phyloP scores from a whole-genome alignment of 2,113 vertebrate species.

The Peucedramus taeniatus region DNA sequence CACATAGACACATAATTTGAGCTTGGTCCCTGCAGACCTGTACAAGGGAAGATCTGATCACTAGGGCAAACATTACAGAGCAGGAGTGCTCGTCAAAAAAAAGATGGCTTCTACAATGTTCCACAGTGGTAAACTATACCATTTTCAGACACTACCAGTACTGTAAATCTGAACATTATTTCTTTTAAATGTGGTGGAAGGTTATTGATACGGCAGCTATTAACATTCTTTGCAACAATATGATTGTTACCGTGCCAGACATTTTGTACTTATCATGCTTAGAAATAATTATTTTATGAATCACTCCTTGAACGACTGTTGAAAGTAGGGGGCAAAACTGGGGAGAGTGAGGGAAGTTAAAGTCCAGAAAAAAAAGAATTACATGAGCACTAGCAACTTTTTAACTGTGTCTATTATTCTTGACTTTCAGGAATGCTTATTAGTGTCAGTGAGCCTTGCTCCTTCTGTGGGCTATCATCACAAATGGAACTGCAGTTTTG shows the following conservation, averaged over 20 bases:
- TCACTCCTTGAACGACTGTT: not conserved
- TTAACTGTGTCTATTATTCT: not conserved
- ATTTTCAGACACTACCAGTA: not conserved
- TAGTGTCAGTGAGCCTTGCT: not conserved
- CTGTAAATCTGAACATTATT: not conserved
- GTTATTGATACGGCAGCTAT: not conserved
- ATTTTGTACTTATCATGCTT: not conserved
- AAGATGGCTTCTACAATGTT: not conserved
- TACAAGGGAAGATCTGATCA: not conserved
- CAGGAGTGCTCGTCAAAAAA: not conserved
- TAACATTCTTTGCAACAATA: not conserved
- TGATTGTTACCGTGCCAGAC: not conserved
- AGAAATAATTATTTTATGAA: not conserved
- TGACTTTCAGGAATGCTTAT: not conserved
- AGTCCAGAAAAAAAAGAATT: not conserved
- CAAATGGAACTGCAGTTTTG: not conserved
- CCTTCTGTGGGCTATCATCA: not conserved
- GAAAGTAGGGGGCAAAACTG: accelerated
- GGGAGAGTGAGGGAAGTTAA: not conserved
- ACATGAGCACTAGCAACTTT: not conserved
- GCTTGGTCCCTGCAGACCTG: not conserved
- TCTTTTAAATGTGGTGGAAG: not conserved
- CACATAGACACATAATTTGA: not conserved
- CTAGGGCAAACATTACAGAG: not conserved
- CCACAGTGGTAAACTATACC: accelerated